Conservation (phyloP, 2,113 vertebrate genomes). For the Galeopterus variegatus region DNA sequence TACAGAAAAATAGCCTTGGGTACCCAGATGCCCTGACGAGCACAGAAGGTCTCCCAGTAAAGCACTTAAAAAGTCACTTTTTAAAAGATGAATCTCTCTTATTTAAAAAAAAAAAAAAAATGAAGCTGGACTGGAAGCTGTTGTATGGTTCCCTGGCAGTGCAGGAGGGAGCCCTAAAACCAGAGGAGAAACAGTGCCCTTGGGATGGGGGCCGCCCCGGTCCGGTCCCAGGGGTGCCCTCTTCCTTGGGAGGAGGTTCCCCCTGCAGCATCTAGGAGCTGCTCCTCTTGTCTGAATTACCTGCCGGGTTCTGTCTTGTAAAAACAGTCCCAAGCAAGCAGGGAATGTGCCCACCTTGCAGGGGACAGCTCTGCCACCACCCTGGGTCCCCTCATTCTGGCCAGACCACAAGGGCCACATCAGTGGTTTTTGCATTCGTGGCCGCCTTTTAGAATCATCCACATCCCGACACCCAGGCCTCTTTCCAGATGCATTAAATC, state of each 20-base stretch:
- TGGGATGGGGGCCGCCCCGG: neutral
- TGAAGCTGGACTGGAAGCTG: neutral
- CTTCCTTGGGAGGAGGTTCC: neutral
- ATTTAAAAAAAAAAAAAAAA: neutral
- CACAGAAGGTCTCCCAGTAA: neutral
- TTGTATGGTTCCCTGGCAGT: neutral
- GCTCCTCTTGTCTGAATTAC: too few relatives aligned
- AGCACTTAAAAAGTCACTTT: neutral
- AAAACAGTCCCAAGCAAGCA: neutral
- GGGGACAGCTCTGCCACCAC: neutral
- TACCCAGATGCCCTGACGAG: neutral
- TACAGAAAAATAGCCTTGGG: neutral
- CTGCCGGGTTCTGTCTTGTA: neutral
- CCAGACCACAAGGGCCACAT: neutral
- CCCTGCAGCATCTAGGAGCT: neutral
- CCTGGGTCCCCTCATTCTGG: neutral
- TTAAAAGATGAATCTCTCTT: neutral
- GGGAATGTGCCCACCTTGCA: neutral
- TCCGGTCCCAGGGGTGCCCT: neutral
- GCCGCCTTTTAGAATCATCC: neutral
- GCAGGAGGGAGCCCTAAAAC: neutral
- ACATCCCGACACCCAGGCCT: too few relatives aligned
- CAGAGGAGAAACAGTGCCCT: neutral
- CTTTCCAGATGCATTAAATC: fast-evolving
- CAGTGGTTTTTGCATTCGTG: neutral